Conservation (phyloP, 2,113 vertebrate species). For the Crotophaga sulcirostris region DNA sequence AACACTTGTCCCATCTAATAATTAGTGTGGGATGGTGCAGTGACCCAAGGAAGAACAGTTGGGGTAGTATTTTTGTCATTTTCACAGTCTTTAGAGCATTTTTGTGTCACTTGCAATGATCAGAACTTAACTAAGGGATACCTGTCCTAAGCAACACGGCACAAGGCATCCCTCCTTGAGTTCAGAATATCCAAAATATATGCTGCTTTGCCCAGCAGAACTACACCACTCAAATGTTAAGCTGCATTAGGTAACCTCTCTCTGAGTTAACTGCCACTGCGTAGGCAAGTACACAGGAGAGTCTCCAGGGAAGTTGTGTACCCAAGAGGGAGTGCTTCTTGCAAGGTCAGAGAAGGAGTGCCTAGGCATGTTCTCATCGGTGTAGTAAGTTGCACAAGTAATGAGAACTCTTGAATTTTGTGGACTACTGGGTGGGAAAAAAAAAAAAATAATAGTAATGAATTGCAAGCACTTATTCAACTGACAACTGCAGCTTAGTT, state of each 20-base stretch:
- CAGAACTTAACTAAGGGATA: neutral
- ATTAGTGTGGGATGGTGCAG: neutral
- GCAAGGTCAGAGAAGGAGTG: neutral
- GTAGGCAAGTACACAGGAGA: fast-evolving
- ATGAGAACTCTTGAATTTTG: neutral
- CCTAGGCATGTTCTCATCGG: fast-evolving
- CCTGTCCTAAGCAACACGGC: neutral
- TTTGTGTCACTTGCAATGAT: neutral
- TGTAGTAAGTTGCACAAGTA: neutral
- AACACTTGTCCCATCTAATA: neutral
- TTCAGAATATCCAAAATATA: neutral
- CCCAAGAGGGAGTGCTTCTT: neutral
- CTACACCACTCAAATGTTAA: neutral
- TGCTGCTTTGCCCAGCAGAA: neutral
- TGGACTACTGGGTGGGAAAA: neutral
- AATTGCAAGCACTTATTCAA: neutral
- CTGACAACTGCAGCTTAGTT: neutral
- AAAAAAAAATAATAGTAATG: neutral
- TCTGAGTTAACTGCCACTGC: neutral
- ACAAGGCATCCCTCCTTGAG: fast-evolving
- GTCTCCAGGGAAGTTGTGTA: neutral
- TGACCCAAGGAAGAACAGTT: neutral
- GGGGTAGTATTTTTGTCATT: neutral
- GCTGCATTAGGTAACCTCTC: neutral
- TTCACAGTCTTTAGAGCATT: neutral